A percentile compares a stretch with the other conserved stretches of the same genome.
Conservation (phyloP, 2,888 invertebrate genomes). For the Erebia epiphron region DNA sequence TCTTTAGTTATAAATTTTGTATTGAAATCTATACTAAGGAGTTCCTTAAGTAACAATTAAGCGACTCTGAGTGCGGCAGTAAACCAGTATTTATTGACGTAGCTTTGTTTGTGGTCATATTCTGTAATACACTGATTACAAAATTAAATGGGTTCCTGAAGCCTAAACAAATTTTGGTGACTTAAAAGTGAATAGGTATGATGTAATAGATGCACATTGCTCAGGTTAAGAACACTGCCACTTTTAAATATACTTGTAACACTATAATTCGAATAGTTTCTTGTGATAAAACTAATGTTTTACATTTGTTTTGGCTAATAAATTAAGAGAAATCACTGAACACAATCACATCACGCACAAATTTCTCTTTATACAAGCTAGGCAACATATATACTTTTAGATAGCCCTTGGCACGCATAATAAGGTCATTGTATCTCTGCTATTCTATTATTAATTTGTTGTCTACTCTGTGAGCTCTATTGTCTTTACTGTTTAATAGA, state of each 20-base stretch:
- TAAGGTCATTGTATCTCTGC: slow-evolving; percentile 23
- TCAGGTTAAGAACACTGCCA: not conserved
- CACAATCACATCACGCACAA: slow-evolving; percentile 17
- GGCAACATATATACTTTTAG: slow-evolving; percentile 17
- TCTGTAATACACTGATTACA: too few species aligned
- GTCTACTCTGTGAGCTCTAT: slow-evolving; percentile 20
- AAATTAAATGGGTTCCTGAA: too few species aligned
- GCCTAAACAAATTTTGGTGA: not conserved
- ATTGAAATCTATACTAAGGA: too few species aligned
- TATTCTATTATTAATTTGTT: slow-evolving; percentile 24
- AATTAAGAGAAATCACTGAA: slow-evolving; percentile 12
- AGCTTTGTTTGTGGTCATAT: too few species aligned
- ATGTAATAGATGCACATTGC: not conserved
- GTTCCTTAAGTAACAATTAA: too few species aligned
- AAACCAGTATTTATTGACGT: too few species aligned
- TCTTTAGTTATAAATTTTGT: too few species aligned
- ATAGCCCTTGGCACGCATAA: slow-evolving; percentile 24
- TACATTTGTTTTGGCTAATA: not conserved
- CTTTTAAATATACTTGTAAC: not conserved
- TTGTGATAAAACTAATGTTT: not conserved
- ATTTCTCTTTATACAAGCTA: slow-evolving; percentile 16
- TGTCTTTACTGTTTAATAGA: slow-evolving; percentile 8
- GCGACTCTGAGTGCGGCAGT: too few species aligned
- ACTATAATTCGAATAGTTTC: not conserved
- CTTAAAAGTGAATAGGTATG: not conserved